phyloP scores from a whole-genome alignment of 2,113 vertebrate species.

The Oryctolagus cuniculus region mOryCun1.1 NC_091432.1:50067001-50067500 shows the following conservation, averaged over 20 bases:
- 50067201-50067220: slow-evolving; percentile 47
- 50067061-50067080: neutral
- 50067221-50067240: neutral
- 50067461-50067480: slow-evolving; percentile 41
- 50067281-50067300: slow-evolving; percentile 49
- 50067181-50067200: slow-evolving; percentile 31
- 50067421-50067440: neutral
- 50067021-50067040: neutral
- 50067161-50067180: neutral
- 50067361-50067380: neutral
- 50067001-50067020: neutral
- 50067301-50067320: neutral
- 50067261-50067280: slow-evolving; percentile 6
- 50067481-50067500: slow-evolving; percentile 39
- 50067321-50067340: neutral
- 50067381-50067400: slow-evolving; percentile 22
- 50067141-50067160: slow-evolving; percentile 29
- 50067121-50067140: slow-evolving; percentile 20
- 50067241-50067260: slow-evolving; percentile 39
- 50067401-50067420: neutral
- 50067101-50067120: neutral
- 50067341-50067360: neutral
- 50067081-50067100: neutral
- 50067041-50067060: neutral
- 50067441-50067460: slow-evolving; percentile 15